Conservation (phyloP, 2,797 vertebrate genomes). For the Semaprochilodus insignis region DNA sequence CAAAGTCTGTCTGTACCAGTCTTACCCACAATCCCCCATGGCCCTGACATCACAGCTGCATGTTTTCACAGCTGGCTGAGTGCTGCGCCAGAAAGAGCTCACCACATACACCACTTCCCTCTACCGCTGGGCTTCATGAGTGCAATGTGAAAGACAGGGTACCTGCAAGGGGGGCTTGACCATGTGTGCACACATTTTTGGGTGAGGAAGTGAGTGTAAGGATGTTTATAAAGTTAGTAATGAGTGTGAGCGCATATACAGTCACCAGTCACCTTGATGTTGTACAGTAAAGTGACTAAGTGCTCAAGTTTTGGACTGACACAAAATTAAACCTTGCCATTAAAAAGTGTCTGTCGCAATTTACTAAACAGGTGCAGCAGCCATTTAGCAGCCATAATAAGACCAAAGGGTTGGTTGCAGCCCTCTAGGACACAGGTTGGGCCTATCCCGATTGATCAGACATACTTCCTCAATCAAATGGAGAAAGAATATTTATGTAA, state of each 20-base stretch:
- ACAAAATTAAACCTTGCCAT: too few species aligned
- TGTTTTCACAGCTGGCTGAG: conserved; percentile 78
- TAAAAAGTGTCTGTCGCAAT: too few species aligned
- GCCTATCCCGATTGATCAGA: too few species aligned
- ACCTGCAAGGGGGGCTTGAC: not conserved
- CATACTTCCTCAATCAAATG: too few species aligned
- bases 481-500: too few species aligned
- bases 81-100: conserved; percentile 36
- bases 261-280: not conserved
- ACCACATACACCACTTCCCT: conserved; percentile 32
- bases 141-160: conserved; percentile 7
- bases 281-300: too few species aligned
- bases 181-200: not conserved
- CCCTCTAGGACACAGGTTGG: too few species aligned
- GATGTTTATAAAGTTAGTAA: not conserved
- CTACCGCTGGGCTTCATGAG: conserved; percentile 9
- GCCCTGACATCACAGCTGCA: conserved; percentile 75
- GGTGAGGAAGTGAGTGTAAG: not conserved
- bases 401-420: too few species aligned
- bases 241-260: not conserved
- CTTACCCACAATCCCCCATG: conserved; percentile 71
- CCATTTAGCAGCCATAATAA: too few species aligned
- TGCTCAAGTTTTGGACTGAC: too few species aligned
- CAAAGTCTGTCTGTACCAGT: conserved; percentile 62
- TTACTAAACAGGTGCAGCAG: too few species aligned